A percentile compares a stretch with the other conserved stretches of the same genome.
Conservation (phyloP, 1,140 invertebrate species). For the Drosophila mauritiana region DNA sequence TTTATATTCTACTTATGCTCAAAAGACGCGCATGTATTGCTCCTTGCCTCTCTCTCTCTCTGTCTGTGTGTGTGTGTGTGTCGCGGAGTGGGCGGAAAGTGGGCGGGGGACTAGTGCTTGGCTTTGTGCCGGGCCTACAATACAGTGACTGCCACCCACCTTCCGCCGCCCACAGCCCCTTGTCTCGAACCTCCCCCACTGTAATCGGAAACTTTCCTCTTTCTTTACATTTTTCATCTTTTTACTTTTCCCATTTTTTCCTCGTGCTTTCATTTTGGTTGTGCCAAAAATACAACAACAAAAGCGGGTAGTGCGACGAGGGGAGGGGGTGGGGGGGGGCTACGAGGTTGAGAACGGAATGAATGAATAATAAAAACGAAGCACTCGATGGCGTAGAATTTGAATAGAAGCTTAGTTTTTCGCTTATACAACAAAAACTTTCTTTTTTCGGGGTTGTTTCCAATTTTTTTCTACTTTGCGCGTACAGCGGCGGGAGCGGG, state of each 20-base stretch:
- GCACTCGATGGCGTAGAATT: constrained; percentile 83
- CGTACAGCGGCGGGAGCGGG: neutral
- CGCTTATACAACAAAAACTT: constrained; percentile 84
- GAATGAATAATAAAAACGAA: constrained; percentile 83
- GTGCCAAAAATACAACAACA: constrained; percentile 72
- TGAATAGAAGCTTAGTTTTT: constrained; percentile 84
- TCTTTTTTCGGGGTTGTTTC: constrained; percentile 83
- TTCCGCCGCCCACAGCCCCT: neutral
- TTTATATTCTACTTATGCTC: constrained; percentile 82
- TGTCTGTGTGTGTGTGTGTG: constrained; percentile 4
- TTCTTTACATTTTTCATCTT: constrained; percentile 81
- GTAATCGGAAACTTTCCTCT: constrained; percentile 84
- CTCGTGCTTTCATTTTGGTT: constrained; percentile 74
- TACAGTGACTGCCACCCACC: constrained; percentile 8
- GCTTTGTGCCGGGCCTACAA: constrained; percentile 73
- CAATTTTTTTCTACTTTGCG: constrained; percentile 73
- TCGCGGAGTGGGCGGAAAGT: constrained; percentile 9
- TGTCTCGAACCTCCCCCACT: constrained; percentile 35
- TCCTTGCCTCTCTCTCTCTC: neutral
- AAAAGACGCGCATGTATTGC: constrained; percentile 64
- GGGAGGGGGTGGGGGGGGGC: neutral
- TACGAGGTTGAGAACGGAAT: constrained; percentile 40
- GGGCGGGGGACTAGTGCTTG: constrained; percentile 57
- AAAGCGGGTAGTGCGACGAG: neutral
- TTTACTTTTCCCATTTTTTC: constrained; percentile 65